These are phyloP conservation scores for Calosoma granatense DNA, from an alignment of 1,140 invertebrate genomes.

Conservation along the genomic window DNA sequence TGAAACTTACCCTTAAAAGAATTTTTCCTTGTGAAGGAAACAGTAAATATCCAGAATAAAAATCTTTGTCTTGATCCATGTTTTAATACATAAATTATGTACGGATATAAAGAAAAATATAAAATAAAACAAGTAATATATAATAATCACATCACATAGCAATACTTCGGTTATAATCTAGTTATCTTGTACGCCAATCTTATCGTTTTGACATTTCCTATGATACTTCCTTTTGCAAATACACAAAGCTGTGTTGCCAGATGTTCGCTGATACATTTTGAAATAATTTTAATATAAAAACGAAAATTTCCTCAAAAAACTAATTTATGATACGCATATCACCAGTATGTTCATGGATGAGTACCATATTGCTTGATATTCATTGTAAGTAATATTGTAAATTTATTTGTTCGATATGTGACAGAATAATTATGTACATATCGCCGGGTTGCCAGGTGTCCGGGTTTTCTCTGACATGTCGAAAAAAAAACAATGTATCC, in stretches of 20 bases:
- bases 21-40: conserved; percentile 57
- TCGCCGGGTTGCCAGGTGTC: no score
- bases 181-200: conserved; percentile 2
- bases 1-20: conserved; percentile 40
- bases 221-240: neutral
- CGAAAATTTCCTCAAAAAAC: no score
- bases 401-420: no score
- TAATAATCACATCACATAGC: neutral
- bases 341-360: no score
- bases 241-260: neutral
- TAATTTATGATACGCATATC: no score
- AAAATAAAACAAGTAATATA: neutral
- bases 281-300: no score
- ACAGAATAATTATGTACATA: no score
- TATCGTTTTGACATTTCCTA: conserved; percentile 7
- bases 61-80: conserved; percentile 56
- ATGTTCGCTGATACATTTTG: no score
- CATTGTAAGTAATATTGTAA: no score
- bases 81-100: conserved; percentile 13
- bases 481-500: no score
- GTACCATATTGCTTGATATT: no score
- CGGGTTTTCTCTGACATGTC: no score
- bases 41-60: conserved; percentile 54
- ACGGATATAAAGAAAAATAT: neutral
- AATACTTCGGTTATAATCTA: neutral